These are phyloP conservation scores for Stenodema calcarata DNA, from an alignment of 2,888 invertebrate species.

Conservation along the genomic window DNA sequence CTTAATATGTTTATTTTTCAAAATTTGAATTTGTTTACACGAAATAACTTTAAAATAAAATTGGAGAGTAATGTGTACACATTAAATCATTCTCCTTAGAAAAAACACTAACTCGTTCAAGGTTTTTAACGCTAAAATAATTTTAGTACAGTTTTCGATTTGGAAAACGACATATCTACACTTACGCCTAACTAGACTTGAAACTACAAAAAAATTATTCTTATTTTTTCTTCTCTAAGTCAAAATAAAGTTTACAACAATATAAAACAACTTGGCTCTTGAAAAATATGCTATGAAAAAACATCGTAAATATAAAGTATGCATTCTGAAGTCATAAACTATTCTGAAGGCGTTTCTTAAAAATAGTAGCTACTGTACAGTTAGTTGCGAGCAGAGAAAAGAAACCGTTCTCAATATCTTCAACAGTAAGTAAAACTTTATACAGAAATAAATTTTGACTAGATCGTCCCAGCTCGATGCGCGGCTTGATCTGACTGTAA, in stretches of 20 bases:
- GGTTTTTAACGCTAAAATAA: not conserved
- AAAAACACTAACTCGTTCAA: not conserved
- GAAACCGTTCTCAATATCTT: not conserved
- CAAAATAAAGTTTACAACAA: not conserved
- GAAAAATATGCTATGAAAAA: not conserved
- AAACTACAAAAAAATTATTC: not conserved
- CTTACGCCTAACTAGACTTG: not conserved
- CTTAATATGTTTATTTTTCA: not conserved
- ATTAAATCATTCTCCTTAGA: not conserved
- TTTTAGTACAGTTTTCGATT: not conserved
- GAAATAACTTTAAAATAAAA: not conserved
- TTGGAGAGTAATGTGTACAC: not conserved
- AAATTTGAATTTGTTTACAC: not conserved
- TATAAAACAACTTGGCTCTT: not conserved
- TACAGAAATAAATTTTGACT: not conserved
- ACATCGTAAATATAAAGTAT: not conserved
- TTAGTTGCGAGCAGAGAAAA: not conserved
- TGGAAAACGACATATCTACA: not conserved
- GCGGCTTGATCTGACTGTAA: not conserved
- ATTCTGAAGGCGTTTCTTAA: not conserved
- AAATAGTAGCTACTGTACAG: not conserved
- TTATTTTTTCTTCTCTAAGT: not conserved
- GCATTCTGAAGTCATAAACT: not conserved
- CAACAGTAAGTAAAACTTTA: not conserved
- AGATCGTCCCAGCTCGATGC: not conserved